Percentiles rank a stretch among this genome's conserved stretches.
These are phyloP conservation scores for Oryzias sinensis DNA, from an alignment of 2,797 vertebrate species.

Conservation along the genomic window DNA sequence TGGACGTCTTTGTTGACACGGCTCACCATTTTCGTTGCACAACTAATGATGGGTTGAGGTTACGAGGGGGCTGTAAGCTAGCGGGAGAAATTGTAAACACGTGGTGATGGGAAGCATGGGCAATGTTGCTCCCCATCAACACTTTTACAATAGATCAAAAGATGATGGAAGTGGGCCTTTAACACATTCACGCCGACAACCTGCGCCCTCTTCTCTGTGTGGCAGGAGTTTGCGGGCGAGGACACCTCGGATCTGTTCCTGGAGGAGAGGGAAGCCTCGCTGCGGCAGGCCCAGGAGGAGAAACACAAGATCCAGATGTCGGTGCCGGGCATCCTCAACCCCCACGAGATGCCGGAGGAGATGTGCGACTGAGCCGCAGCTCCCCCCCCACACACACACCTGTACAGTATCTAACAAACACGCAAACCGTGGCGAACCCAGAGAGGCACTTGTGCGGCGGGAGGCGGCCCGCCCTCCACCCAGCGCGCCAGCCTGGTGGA, in stretches of 20 bases:
- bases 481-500: slow-evolving; percentile 80
- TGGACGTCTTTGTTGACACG: too few species aligned
- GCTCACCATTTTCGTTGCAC: too few species aligned
- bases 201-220: slow-evolving; percentile 12
- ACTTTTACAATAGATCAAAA: too few species aligned
- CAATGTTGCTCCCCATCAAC: too few species aligned
- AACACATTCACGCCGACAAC: too few species aligned
- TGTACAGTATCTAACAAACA: slow-evolving; percentile 47
- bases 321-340: slow-evolving; percentile 97
- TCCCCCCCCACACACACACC: slow-evolving; percentile 36
- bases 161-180: too few species aligned
- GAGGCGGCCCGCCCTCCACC: slow-evolving; percentile 63
- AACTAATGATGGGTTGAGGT: too few species aligned
- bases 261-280: slow-evolving; percentile 93
- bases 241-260: slow-evolving; percentile 96
- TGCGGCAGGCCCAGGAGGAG: slow-evolving; percentile 96
- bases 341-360: slow-evolving; percentile 98
- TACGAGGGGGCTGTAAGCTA: too few species aligned
- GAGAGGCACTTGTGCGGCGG: slow-evolving; percentile 64
- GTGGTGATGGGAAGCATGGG: too few species aligned
- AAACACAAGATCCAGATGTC: slow-evolving; percentile 99
- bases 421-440: slow-evolving; percentile 57
- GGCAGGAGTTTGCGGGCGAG: slow-evolving; percentile 95
- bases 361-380: slow-evolving; percentile 87
- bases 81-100: too few species aligned